Evolutionary conservation across 2,113 vertebrate genomes (phyloP), one percentile per base, ranked within the genome.

Genomic region (Dinomys branickii): DNA sequence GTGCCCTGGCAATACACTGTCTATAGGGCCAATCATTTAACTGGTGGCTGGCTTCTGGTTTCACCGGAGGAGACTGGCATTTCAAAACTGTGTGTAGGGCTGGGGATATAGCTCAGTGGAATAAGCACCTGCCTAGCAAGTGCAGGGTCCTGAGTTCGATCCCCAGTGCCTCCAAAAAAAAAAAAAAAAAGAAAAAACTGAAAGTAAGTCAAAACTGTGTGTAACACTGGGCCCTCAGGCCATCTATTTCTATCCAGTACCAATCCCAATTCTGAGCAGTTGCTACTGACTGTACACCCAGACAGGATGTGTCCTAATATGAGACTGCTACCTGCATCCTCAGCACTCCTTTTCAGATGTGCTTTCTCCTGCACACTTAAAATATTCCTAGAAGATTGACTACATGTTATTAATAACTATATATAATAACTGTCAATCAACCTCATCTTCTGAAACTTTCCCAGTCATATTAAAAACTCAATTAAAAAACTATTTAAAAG

Each of bases 351-450:
- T 92, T 90, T 92, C 77, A 56, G 44, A 90, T 71, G 59, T 80
- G 35, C 26, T 93, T 3, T 89, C 90, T 75, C 73, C 67, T 13
- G 63, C 90, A 52, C 0, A 11, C 12, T 93, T 97, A 97, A 91
- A 35, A 82, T 96, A 85, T 90, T 92, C 94, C 78, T 65, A 90
- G n/a, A 93, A 78, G 61, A 73, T 41, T 89, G 88, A 85, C 80
- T 91, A 81, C 41, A 80, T 22, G n/a, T 75, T 97, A 96, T 69
- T 91, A 97, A 97, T 97, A 97, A 96, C 95, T 94, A n/a, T 1
- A 96, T 38, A 94, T 24, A 38, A 71, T 71, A 61, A 50, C 80
- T 97, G 97, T 95, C 98, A 98, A 88, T 97, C 98, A 98, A 59
- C 16, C 44, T 85, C 85, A 96, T 90, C 91, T 95, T 97, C 86